phyloP scores from a whole-genome alignment of 1,140 invertebrate genomes.

The Scaptomyza graminum region DNA sequence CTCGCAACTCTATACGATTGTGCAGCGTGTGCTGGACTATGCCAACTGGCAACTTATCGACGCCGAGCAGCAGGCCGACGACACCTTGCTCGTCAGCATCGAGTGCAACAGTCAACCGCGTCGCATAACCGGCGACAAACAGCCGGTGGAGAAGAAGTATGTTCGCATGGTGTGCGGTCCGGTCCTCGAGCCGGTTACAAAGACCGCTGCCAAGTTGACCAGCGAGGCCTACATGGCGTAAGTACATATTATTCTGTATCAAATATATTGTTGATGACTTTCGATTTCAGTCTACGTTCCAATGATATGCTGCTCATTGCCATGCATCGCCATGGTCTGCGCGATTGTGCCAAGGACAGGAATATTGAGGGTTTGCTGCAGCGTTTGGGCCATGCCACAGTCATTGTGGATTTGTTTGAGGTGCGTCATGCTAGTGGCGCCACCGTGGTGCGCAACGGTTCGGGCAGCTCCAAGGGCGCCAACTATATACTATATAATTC shows the following conservation, averaged over 20 bases:
- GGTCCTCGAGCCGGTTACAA: conserved; percentile 55
- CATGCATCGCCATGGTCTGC: conserved; percentile 86
- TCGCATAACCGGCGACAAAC: not conserved
- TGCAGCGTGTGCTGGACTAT: conserved; percentile 49
- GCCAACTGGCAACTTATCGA: conserved; percentile 44
- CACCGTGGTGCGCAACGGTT: conserved; percentile 70
- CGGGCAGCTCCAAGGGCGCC: conserved; percentile 84
- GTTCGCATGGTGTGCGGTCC: conserved; percentile 45
- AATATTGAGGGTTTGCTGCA: conserved; percentile 84
- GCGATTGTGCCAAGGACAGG: conserved; percentile 78
- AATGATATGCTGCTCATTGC: conserved; percentile 86
- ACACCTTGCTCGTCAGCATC: conserved; percentile 40
- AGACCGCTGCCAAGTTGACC: conserved; percentile 21
- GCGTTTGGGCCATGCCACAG: conserved; percentile 86
- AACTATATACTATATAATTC: conserved; percentile 90
- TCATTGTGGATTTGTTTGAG: conserved; percentile 87
- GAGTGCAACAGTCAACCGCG: conserved; percentile 27
- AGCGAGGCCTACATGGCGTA: conserved; percentile 47
- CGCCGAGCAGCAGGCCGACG: not conserved
- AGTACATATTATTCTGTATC: conserved; percentile 16
- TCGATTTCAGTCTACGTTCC: conserved; percentile 82
- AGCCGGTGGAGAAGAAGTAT: not conserved
- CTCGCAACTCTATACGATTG: conserved; percentile 35
- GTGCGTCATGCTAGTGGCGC: conserved; percentile 84
- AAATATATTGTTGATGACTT: not conserved